A percentile compares a stretch with the other conserved stretches of the same genome.
Conservation (phyloP, 2,797 vertebrate species). For the Vultur gryphus region DNA sequence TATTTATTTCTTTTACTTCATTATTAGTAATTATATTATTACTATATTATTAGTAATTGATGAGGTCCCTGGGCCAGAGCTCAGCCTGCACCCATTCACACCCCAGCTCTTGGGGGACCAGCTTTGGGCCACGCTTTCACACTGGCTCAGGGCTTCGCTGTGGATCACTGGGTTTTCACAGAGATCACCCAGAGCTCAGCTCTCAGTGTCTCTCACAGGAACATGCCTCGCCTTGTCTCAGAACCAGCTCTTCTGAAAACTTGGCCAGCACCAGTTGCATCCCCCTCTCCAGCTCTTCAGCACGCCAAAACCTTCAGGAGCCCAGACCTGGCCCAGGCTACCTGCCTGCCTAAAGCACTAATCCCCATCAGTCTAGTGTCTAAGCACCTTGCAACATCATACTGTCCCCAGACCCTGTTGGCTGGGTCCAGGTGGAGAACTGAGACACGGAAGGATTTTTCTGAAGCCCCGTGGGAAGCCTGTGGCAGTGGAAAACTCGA, state of each 20-base stretch:
- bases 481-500: neutral
- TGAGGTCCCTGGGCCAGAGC: neutral
- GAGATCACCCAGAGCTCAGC: neutral
- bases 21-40: neutral
- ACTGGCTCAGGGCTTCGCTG: neutral
- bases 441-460: neutral
- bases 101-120: neutral
- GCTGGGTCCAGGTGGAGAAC: neutral
- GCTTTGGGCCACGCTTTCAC: neutral
- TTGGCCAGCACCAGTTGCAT: neutral
- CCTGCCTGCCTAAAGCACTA: neutral
- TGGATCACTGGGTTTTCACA: neutral
- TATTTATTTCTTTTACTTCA: neutral
- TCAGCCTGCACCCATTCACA: neutral
- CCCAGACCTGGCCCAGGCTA: neutral
- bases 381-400: neutral
- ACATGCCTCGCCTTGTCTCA: neutral
- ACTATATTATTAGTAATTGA: neutral
- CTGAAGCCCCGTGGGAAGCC: neutral
- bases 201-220: neutral
- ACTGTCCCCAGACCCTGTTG: rapidly evolving
- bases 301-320: neutral
- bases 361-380: neutral
- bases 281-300: neutral
- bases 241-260: neutral